Percentiles rank a stretch among this genome's conserved stretches.
Conservation (phyloP, 2,797 vertebrate species). For the Cuniculus paca region DNA sequence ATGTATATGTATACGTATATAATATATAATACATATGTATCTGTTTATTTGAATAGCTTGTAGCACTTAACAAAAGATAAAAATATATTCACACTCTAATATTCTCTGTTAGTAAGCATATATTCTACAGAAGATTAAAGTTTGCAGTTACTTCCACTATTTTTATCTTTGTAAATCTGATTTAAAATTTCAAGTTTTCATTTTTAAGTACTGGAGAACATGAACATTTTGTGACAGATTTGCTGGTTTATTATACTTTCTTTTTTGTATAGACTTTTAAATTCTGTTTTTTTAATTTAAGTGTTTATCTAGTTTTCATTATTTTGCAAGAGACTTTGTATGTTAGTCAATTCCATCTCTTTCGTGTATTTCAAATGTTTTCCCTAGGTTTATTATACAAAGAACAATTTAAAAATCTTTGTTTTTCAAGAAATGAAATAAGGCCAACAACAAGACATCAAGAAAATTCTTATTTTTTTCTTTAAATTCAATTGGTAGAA, state of each 20-base stretch:
- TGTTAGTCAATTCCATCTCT: background rate
- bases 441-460: background rate
- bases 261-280: background rate
- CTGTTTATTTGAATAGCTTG: background rate
- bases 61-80: conserved; percentile 16
- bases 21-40: background rate
- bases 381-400: background rate
- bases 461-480: background rate
- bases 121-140: background rate
- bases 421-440: conserved; percentile 18
- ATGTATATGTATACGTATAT: background rate
- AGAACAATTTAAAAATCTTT: background rate
- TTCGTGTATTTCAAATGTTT: background rate
- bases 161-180: background rate
- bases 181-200: background rate
- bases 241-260: background rate
- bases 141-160: conserved; percentile 1
- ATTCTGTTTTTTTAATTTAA: background rate
- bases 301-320: background rate
- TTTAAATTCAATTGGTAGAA: background rate
- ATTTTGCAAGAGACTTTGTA: background rate
- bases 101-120: background rate
- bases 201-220: conserved; percentile 14
- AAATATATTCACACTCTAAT: background rate
- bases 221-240: background rate